Conservation (phyloP, 2,888 invertebrate species). For the Napeogenes inachia region DNA sequence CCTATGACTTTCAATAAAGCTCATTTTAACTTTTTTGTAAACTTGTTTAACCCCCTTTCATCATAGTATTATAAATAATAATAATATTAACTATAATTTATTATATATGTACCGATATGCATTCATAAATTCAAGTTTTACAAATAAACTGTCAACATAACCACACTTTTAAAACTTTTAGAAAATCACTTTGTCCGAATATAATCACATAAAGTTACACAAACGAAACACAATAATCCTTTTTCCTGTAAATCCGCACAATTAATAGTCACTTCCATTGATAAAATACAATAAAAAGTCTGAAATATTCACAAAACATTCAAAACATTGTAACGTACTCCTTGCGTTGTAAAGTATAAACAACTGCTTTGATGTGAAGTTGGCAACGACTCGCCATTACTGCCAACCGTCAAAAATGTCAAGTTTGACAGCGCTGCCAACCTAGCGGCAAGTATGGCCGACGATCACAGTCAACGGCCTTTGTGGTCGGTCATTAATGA, state of each 20-base stretch:
- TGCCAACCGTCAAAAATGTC: conserved; percentile 31
- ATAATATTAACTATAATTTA: too few relatives aligned
- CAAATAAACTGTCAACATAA: conserved; percentile 58
- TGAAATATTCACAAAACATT: conserved; percentile 49
- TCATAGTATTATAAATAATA: too few relatives aligned
- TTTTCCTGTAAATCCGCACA: conserved; percentile 23
- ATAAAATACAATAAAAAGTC: conserved; percentile 39
- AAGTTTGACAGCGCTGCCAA: conserved; percentile 41
- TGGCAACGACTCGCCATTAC: conserved; percentile 37
- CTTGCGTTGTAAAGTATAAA: conserved; percentile 35
- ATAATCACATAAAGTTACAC: conserved; percentile 21
- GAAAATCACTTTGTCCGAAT: conserved; percentile 20
- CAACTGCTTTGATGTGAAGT: conserved; percentile 57
- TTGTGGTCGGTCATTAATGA: conserved; percentile 44
- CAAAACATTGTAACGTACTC: conserved; percentile 61
- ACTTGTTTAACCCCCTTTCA: too few relatives aligned
- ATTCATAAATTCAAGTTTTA: conserved; percentile 25
- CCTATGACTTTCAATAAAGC: too few relatives aligned
- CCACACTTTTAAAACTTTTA: conserved; percentile 55
- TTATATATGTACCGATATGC: conserved; percentile 16
- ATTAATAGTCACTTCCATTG: conserved; percentile 48
- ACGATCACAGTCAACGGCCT: conserved; percentile 56
- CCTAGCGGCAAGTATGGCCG: conserved; percentile 37
- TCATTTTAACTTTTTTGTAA: too few relatives aligned
- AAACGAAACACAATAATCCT: conserved; percentile 31